phyloP scores from a whole-genome alignment of 2,888 invertebrate genomes.

The Ganaspis brasiliensis region DNA sequence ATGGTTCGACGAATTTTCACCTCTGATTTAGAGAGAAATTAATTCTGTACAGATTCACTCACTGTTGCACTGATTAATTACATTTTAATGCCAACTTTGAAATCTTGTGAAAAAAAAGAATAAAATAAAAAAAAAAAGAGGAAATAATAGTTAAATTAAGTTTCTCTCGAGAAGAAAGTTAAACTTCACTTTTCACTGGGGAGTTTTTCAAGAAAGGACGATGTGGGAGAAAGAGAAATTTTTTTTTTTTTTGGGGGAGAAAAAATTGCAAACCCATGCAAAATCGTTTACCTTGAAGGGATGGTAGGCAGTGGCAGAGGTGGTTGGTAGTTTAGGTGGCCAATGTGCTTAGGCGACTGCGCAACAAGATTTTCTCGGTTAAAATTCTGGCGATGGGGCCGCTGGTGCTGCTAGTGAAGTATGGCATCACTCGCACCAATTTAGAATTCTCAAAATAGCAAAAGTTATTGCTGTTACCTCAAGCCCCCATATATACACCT shows the following conservation, averaged over 20 bases:
- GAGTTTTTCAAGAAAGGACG: neutral
- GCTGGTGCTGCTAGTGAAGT: constrained; percentile 72
- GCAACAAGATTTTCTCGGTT: constrained; percentile 65
- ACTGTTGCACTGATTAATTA: neutral
- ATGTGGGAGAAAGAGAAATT: neutral
- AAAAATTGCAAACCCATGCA: constrained; percentile 49
- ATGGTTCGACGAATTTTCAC: constrained; percentile 34
- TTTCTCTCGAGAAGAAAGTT: neutral
- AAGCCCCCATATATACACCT: constrained; percentile 63
- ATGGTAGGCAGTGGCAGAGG: constrained; percentile 70
- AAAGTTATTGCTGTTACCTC: constrained; percentile 72
- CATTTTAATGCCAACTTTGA: no score
- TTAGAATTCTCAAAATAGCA: constrained; percentile 79
- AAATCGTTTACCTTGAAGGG: constrained; percentile 73
- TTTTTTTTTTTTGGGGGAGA: neutral
- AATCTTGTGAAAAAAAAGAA: neutral
- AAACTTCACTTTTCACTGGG: constrained; percentile 51
- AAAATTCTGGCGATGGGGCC: constrained; percentile 61
- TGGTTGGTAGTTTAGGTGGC: constrained; percentile 68
- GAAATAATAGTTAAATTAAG: neutral
- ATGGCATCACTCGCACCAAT: constrained; percentile 78
- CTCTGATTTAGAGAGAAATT: no score
- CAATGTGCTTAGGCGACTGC: constrained; percentile 76
- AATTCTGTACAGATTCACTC: no score
- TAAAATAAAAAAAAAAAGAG: neutral